These are phyloP conservation scores for Coluber constrictor DNA, from an alignment of 2,797 vertebrate species.

Conservation along the genomic window DNA sequence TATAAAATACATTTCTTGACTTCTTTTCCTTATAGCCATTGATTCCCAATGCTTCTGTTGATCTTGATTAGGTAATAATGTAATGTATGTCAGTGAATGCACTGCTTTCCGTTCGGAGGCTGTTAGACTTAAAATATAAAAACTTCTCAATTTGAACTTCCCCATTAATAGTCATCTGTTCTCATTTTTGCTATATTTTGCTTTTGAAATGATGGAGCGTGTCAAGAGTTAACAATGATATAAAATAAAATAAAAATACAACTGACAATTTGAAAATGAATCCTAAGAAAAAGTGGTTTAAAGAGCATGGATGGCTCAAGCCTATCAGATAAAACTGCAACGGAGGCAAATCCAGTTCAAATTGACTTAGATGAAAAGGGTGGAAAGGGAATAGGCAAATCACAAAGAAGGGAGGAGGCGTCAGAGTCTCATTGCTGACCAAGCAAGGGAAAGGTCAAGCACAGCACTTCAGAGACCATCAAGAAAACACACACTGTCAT, in stretches of 20 bases:
- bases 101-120: not conserved
- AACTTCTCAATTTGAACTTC: not conserved
- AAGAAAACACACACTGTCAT: not conserved
- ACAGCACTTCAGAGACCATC: not conserved
- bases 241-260: conserved; percentile 29
- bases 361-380: not conserved
- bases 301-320: fast-evolving
- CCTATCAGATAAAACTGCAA: not conserved
- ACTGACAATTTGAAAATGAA: conserved; percentile 6
- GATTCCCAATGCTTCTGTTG: not conserved
- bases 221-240: conserved; percentile 24
- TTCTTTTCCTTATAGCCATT: not conserved
- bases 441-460: not conserved
- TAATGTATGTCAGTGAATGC: not conserved
- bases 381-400: not conserved
- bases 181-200: conserved; percentile 15
- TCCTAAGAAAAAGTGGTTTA: not conserved
- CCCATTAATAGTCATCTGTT: not conserved
- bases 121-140: not conserved
- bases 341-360: not conserved
- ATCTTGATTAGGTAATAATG: not conserved
- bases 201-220: conserved; percentile 8
- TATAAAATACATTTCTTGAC: not conserved
- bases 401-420: not conserved
- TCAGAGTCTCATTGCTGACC: not conserved